Conservation (phyloP, 23 tunicate species). For the Halocynthia aurantium region DNA sequence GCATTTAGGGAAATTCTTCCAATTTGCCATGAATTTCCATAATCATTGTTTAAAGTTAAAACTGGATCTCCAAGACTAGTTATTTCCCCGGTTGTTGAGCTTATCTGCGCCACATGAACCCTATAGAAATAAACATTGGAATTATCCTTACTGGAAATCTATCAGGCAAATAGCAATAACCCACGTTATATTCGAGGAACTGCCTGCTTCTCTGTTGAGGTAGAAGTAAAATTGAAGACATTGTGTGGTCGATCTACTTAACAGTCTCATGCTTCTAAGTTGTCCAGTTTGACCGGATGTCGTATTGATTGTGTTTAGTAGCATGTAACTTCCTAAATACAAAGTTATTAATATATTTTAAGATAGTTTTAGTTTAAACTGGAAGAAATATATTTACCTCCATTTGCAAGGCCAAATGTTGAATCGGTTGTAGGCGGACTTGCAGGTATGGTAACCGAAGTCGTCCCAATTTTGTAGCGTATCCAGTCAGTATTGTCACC, state of each 20-base stretch:
- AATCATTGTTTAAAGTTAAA: slow-evolving; percentile 27
- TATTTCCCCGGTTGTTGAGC: slow-evolving; percentile 36
- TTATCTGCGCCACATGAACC: slow-evolving; percentile 40
- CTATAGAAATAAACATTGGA: slow-evolving; percentile 1
- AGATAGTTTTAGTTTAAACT: no score
- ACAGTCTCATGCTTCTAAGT: slow-evolving; percentile 41
- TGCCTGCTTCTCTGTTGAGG: slow-evolving; percentile 48
- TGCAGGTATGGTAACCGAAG: slow-evolving; percentile 1
- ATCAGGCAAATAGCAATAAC: no score
- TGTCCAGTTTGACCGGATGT: slow-evolving; percentile 7
- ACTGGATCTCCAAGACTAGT: slow-evolving; percentile 2
- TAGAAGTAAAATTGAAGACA: slow-evolving; percentile 56
- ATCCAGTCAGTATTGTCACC: slow-evolving; percentile 44
- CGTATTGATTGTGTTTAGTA: slow-evolving; percentile 20
- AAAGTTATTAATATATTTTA: no score
- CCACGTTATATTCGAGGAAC: slow-evolving; percentile 6
- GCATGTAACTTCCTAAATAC: slow-evolving; percentile 57
- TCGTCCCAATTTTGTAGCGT: slow-evolving; percentile 31
- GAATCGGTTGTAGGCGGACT: slow-evolving; percentile 40
- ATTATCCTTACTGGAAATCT: no score
- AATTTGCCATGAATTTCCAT: slow-evolving; percentile 42
- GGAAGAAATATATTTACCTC: slow-evolving; percentile 16
- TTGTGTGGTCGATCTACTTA: slow-evolving; percentile 15
- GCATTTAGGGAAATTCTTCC: slow-evolving; percentile 47
- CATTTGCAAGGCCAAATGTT: slow-evolving; percentile 26